Percentiles rank a stretch among this genome's conserved stretches.
These are phyloP conservation scores for Sinocyclocheilus rhinocerous DNA, from an alignment of 2,113 vertebrate species.

Conservation along the genomic window DNA sequence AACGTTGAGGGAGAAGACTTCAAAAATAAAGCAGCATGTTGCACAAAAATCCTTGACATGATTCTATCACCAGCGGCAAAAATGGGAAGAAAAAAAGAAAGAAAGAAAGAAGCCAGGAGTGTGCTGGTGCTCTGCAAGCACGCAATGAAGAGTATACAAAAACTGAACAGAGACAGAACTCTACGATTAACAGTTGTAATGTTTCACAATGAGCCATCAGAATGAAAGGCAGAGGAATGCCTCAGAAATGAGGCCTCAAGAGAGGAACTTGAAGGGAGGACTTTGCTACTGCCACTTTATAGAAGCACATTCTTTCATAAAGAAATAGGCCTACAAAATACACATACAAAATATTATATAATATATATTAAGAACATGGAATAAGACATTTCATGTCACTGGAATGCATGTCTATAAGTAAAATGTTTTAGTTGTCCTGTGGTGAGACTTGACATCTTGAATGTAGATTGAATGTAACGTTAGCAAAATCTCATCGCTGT, in stretches of 20 bases:
- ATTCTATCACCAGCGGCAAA: slow-evolving; percentile 20
- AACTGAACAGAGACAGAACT: neutral
- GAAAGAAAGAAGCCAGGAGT: neutral
- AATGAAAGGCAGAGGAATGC: neutral
- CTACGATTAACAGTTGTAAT: neutral
- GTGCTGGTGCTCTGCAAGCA: neutral
- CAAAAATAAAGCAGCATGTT: no score
- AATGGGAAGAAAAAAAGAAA: neutral
- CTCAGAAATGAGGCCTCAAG: neutral
- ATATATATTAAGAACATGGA: neutral
- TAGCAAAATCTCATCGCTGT: neutral
- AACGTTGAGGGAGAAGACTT: no score
- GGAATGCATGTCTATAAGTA: neutral
- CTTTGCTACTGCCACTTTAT: neutral
- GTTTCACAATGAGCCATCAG: neutral
- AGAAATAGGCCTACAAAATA: no score
- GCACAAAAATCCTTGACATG: slow-evolving; percentile 9
- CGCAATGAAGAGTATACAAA: neutral
- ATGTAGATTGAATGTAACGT: neutral
- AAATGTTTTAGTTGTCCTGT: neutral
- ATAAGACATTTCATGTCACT: neutral
- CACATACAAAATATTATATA: neutral
- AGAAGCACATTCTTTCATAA: neutral
- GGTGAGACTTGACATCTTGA: neutral
- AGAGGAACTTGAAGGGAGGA: neutral